Evolutionary conservation across 2,888 invertebrate genomes (phyloP), one percentile per base, ranked within the genome.

Genomic region (Sinodicranocentrus sp.): DNA sequence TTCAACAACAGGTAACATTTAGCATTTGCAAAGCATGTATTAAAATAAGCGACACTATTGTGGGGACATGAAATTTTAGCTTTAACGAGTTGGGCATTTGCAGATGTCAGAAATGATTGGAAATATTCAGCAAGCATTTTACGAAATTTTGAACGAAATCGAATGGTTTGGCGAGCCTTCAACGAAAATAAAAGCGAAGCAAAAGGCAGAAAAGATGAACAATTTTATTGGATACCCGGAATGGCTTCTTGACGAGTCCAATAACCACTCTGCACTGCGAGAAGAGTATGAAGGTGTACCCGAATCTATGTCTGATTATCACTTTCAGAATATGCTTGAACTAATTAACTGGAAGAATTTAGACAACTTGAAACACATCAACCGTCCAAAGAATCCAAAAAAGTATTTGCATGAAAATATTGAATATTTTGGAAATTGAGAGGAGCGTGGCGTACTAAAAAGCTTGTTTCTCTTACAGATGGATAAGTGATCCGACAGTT

Each of bases 161-260:
- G 95, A 95, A 52, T 98, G 98, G 98, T 98, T 98, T 97, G 98
- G 98, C 89, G 78, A 78, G 8, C 93, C 94, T 0, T 91, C 92
- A 86, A 98, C 98, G 0, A 94, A 90, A 89, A 89, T 75, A 85
- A 94, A 94, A 77, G 97, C 96, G 0, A 90, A 96, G 85, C 93
- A 94, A 84, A 97, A 97, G 90, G 94, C 96, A 0, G 93, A 93
- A 79, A 92, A 94, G 0, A 97, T 98, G 95, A 92, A 94, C 0
- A 94, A 95, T 0, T 96, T 97, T 90, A 97, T 98, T 89, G 98
- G 96, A 0, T 98, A 97, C 90, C 97, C 98, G 0, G 95, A 95
- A 89, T 97, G 97, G 90, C 93, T 98, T 90, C 91, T 97, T 63
- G 94, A 97, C 89, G 13, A 17, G 10, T 44, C 72, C 19, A 83